phyloP scores from a whole-genome alignment of 2,797 vertebrate genomes.

The Microcaecilia unicolor region DNA sequence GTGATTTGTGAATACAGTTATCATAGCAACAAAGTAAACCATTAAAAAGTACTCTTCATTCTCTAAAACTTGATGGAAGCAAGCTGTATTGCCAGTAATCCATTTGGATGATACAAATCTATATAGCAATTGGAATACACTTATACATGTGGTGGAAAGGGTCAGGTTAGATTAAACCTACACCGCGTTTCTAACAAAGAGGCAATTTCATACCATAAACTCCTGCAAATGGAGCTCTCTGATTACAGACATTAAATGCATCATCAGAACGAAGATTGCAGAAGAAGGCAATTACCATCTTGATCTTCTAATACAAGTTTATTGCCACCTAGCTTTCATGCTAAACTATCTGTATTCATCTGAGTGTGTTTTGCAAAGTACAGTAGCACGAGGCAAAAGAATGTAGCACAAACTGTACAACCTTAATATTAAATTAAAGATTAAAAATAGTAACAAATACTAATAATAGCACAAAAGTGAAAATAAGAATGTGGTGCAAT shows the following conservation, averaged over 20 bases:
- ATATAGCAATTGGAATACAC: conserved; percentile 32
- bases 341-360: conserved; percentile 11
- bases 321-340: conserved; percentile 1
- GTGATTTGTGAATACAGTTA: too few species aligned
- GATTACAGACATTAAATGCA: conserved; percentile 39
- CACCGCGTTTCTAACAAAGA: conserved; percentile 28
- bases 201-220: conserved; percentile 25
- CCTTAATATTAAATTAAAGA: background rate
- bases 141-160: conserved; percentile 30
- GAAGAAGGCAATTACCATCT: conserved; percentile 36
- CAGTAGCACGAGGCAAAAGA: conserved; percentile 1
- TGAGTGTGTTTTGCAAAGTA: conserved; percentile 7
- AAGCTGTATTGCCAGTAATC: conserved; percentile 43
- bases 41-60: conserved; percentile 2
- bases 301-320: conserved; percentile 20
- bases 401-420: background rate
- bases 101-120: conserved; percentile 55
- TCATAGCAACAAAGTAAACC: too few species aligned
- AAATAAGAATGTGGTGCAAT: too few species aligned
- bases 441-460: background rate
- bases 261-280: conserved; percentile 36
- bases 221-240: conserved; percentile 25
- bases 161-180: conserved; percentile 41
- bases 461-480: too few species aligned
- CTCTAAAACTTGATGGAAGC: conserved; percentile 14